Conservation (phyloP, 2,888 invertebrate species). For the Cryptus armator region DNA sequence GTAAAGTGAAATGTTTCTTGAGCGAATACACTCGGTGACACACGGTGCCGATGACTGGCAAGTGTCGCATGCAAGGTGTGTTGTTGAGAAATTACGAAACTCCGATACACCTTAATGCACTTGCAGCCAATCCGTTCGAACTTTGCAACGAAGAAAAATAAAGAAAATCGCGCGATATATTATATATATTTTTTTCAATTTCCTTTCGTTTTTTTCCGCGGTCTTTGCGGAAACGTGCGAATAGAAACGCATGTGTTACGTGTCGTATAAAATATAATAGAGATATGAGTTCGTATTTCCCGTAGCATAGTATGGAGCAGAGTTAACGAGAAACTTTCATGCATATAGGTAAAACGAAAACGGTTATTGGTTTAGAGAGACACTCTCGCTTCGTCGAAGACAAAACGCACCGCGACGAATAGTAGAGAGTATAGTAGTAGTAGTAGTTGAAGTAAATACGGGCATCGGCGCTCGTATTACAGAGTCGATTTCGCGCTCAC, state of each 20-base stretch:
- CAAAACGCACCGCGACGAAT: constrained; percentile 37
- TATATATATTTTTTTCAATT: neutral
- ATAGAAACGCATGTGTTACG: constrained; percentile 1
- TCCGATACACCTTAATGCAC: constrained; percentile 27
- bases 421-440: constrained; percentile 1
- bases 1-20: constrained; percentile 15
- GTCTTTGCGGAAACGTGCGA: neutral
- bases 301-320: neutral
- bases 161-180: neutral
- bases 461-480: constrained; percentile 53
- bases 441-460: constrained; percentile 38
- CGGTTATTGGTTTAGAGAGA: constrained; percentile 51
- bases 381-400: constrained; percentile 50
- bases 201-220: neutral
- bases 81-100: constrained; percentile 37
- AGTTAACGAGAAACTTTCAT: neutral
- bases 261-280: neutral
- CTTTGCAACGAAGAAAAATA: neutral
- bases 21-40: neutral
- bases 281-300: neutral
- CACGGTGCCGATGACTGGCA: constrained; percentile 29
- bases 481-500: constrained; percentile 62
- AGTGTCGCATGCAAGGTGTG: constrained; percentile 8
- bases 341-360: constrained; percentile 5
- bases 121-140: neutral